A percentile compares a stretch with the other conserved stretches of the same genome.
phyloP scores from a whole-genome alignment of 2,797 vertebrate species.

The Dendrocincla fuliginosa region DNA sequence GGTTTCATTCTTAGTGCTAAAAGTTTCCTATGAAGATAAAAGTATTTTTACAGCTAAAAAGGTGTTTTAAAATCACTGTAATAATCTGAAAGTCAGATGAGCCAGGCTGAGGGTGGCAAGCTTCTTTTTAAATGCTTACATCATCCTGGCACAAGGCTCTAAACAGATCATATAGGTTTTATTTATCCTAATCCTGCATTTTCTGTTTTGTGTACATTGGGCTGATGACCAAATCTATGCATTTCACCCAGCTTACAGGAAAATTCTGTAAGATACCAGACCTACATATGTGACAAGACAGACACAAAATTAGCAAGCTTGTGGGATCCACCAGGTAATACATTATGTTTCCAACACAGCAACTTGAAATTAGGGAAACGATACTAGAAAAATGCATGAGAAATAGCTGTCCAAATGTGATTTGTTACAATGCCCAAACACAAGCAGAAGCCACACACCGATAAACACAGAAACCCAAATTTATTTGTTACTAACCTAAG shows the following conservation, averaged over 20 bases:
- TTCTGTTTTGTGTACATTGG: not conserved
- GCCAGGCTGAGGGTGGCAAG: no score
- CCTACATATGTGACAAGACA: not conserved
- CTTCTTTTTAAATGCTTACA: no score
- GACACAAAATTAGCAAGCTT: not conserved
- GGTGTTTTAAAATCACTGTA: not conserved
- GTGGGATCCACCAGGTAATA: not conserved
- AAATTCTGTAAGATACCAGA: accelerated
- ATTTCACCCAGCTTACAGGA: not conserved
- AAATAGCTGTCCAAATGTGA: not conserved
- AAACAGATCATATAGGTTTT: no score
- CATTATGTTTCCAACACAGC: not conserved
- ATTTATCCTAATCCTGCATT: no score
- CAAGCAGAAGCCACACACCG: not conserved
- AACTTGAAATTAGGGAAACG: not conserved
- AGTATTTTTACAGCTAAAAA: not conserved
- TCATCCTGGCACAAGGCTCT: no score
- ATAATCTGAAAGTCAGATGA: not conserved
- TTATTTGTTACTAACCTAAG: not conserved
- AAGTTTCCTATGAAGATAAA: not conserved
- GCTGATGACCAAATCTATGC: not conserved
- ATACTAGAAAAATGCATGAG: not conserved
- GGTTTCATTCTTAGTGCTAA: not conserved
- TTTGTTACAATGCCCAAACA: not conserved
- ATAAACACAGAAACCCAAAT: not conserved